A percentile compares a stretch with the other conserved stretches of the same genome.
Conservation (phyloP, 2,888 invertebrate genomes). For the Himalopsyche anomala region DNA sequence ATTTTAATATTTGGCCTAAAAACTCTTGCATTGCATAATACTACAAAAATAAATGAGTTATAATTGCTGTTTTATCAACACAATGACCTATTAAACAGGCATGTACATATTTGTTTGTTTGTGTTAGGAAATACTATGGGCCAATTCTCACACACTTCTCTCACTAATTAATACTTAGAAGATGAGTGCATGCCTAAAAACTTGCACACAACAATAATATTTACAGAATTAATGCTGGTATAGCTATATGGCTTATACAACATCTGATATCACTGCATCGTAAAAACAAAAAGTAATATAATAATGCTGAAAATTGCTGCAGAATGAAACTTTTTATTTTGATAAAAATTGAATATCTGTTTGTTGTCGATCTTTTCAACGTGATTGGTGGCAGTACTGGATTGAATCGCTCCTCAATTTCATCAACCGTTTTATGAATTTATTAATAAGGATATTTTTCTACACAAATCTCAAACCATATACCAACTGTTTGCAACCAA, state of each 20-base stretch:
- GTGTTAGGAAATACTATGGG: slow-evolving; percentile 24
- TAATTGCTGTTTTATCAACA: slow-evolving; percentile 31
- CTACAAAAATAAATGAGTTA: slow-evolving; percentile 12
- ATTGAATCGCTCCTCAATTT: no score
- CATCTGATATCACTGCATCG: neutral
- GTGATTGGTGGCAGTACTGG: no score
- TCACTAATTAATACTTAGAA: slow-evolving; percentile 28
- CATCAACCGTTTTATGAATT: no score
- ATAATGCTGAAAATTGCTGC: neutral
- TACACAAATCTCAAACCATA: no score
- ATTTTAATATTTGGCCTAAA: slow-evolving; percentile 21
- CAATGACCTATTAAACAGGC: slow-evolving; percentile 24
- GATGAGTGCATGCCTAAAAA: slow-evolving; percentile 37
- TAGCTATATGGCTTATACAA: neutral
- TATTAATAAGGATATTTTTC: no score
- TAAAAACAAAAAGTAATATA: neutral
- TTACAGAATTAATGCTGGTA: neutral
- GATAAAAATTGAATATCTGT: no score
- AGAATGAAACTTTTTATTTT: no score
- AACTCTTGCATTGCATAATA: slow-evolving; percentile 8
- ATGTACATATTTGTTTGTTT: slow-evolving; percentile 10
- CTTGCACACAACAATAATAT: slow-evolving; percentile 21
- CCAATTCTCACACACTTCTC: slow-evolving; percentile 14
- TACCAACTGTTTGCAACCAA: no score
- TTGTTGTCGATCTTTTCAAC: no score